These are phyloP conservation scores for Drosophila birchii DNA, from an alignment of 2,888 invertebrate genomes.

Conservation along the genomic window DNA sequence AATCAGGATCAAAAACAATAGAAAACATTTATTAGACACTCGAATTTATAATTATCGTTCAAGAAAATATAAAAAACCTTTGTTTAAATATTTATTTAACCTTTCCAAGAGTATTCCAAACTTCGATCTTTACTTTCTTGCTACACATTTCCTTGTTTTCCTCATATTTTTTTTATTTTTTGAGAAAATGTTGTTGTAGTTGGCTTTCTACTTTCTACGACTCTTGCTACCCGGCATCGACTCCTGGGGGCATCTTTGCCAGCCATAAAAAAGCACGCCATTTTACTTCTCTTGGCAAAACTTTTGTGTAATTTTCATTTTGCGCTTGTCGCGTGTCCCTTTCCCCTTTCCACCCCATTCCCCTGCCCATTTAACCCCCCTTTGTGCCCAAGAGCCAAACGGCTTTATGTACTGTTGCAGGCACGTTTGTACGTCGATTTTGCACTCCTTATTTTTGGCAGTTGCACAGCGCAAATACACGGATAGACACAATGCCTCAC, in stretches of 20 bases:
- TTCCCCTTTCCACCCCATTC: neutral
- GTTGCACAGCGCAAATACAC: constrained; percentile 52
- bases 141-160: constrained; percentile 1
- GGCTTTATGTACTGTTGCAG: constrained; percentile 55
- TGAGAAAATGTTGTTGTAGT: constrained; percentile 7
- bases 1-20: neutral
- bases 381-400: constrained; percentile 25
- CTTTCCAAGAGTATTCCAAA: constrained; percentile 7
- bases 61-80: neutral
- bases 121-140: neutral
- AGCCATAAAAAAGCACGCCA: constrained; percentile 50
- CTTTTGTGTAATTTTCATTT: constrained; percentile 62
- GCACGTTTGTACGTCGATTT: constrained; percentile 58
- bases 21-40: neutral
- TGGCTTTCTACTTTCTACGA: constrained; percentile 44
- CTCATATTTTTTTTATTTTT: neutral
- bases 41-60: neutral
- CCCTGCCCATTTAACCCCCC: neutral
- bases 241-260: constrained; percentile 53
- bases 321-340: constrained; percentile 59
- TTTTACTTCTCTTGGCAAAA: constrained; percentile 46
- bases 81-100: too few relatives aligned
- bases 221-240: constrained; percentile 41
- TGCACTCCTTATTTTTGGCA: constrained; percentile 56
- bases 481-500: constrained; percentile 40